phyloP scores from a whole-genome alignment of 2,113 vertebrate genomes.

The Lepus europaeus region DNA sequence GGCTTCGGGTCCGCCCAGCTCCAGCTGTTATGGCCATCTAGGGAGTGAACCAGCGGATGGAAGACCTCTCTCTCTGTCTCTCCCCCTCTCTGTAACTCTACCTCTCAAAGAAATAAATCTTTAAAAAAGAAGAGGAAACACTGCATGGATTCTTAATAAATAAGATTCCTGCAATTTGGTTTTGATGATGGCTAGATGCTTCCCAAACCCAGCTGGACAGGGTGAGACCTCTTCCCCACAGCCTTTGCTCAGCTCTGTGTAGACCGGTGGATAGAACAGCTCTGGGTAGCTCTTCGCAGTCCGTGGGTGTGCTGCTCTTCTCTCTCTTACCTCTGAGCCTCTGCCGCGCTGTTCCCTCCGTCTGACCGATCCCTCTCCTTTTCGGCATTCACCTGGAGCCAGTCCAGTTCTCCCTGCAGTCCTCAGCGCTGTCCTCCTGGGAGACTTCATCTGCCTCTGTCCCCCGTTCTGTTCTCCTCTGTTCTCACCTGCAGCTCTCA shows the following conservation, averaged over 20 bases:
- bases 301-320: rapidly evolving
- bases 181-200: background rate
- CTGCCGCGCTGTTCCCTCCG: background rate
- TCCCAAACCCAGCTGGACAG: background rate
- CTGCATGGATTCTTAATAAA: background rate
- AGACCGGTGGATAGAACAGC: background rate
- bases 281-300: background rate
- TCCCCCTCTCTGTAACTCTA: too few species aligned
- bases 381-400: background rate
- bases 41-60: too few species aligned
- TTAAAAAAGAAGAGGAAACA: background rate
- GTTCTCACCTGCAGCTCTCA: background rate
- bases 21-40: too few species aligned
- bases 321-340: background rate
- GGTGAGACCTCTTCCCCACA: background rate
- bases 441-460: background rate
- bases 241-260: background rate
- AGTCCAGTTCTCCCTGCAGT: background rate
- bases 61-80: too few species aligned
- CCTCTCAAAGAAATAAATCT: too few species aligned
- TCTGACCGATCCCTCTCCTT: background rate
- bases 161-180: background rate
- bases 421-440: background rate
- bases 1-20: too few species aligned
- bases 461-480: background rate